A percentile compares a stretch with the other conserved stretches of the same genome.
Conservation (phyloP, 2,113 vertebrate species). For the Gavia stellata region DNA sequence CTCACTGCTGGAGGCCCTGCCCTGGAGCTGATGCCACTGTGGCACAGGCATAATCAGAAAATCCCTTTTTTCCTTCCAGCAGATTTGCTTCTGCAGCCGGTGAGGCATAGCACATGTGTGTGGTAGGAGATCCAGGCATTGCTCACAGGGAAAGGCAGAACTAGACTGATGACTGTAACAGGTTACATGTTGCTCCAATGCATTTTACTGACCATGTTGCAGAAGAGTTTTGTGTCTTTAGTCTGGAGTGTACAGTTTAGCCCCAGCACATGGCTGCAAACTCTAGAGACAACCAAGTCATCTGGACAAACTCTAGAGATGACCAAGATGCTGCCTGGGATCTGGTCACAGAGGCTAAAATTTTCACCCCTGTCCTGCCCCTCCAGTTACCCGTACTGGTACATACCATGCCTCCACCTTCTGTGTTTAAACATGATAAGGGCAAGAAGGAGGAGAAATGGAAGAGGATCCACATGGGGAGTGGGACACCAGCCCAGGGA, state of each 20-base stretch:
- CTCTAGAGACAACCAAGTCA: background rate
- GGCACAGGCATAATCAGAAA: background rate
- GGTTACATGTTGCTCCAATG: background rate
- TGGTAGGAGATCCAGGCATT: background rate
- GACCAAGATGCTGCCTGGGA: background rate
- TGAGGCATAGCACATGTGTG: fast-evolving
- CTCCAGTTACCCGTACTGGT: background rate
- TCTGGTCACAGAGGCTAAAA: background rate
- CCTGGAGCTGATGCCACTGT: background rate
- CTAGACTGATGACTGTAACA: background rate
- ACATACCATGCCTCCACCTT: background rate
- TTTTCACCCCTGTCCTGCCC: background rate
- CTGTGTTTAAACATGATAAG: background rate
- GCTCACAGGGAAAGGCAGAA: background rate
- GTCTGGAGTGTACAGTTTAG: background rate
- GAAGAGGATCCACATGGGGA: background rate
- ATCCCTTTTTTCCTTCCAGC: background rate
- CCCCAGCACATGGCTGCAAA: background rate
- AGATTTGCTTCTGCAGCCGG: background rate
- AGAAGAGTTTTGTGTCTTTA: background rate
- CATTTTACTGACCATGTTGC: background rate
- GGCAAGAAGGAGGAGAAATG: background rate
- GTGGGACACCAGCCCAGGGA: background rate
- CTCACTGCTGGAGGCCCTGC: background rate
- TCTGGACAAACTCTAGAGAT: background rate